A percentile compares a stretch with the other conserved stretches of the same genome.
phyloP scores from a whole-genome alignment of 2,113 vertebrate genomes.

The Synodontis membranacea region DNA sequence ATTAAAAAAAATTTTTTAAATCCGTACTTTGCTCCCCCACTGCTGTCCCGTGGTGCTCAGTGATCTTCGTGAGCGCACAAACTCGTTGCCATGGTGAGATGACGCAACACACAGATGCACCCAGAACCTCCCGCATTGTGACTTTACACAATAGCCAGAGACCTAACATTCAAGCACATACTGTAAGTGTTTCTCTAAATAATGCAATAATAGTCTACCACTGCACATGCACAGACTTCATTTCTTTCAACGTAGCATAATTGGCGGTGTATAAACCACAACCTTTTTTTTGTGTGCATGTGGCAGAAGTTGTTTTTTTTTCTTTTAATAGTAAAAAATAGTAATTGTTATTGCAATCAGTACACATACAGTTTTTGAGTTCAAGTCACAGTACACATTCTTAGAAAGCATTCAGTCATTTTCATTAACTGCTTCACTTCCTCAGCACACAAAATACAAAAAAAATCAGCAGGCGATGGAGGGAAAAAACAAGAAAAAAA shows the following conservation, averaged over 20 bases:
- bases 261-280: background rate
- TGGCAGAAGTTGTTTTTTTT: too few relatives aligned
- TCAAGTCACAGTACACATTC: background rate
- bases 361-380: background rate
- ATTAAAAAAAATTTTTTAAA: too few relatives aligned
- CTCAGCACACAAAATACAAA: background rate
- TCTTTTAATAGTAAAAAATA: too few relatives aligned
- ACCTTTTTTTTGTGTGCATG: too few relatives aligned
- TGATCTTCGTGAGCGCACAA: background rate
- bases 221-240: background rate
- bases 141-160: background rate
- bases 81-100: conserved; percentile 14
- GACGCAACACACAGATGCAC: background rate
- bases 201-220: background rate
- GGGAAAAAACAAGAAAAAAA: background rate
- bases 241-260: background rate
- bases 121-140: background rate
- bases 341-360: too few relatives aligned
- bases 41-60: background rate
- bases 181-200: background rate
- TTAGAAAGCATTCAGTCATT: too few relatives aligned
- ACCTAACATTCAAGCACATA: background rate
- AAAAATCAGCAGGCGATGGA: background rate
- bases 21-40: background rate
- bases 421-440: background rate